Conservation (phyloP, 2,888 invertebrate species). For the Leptopilina myrica region DNA sequence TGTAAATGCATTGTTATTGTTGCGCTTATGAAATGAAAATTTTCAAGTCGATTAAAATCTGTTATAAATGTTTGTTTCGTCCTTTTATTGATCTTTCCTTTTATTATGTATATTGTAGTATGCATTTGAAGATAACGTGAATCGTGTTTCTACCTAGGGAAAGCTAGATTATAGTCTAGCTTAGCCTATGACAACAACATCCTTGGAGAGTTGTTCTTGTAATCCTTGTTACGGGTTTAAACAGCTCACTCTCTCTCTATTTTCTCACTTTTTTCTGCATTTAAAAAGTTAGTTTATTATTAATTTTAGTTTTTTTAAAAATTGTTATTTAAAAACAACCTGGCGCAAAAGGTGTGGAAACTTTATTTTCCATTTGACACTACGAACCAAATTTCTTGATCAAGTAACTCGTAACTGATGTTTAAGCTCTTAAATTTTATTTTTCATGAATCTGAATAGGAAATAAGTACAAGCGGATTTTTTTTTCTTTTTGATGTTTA, state of each 20-base stretch:
- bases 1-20: neutral
- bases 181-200: neutral
- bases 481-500: neutral
- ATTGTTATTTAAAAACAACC: too few species aligned
- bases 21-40: neutral
- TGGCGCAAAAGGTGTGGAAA: too few species aligned
- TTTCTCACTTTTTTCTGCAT: neutral
- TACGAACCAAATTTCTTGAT: too few species aligned
- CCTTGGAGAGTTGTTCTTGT: neutral
- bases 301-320: too few species aligned
- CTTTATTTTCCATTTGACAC: too few species aligned
- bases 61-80: neutral
- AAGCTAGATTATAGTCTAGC: neutral
- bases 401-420: too few species aligned
- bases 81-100: slow-evolving; percentile 5
- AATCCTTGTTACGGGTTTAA: neutral
- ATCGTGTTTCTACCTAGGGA: neutral
- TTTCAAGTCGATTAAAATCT: neutral
- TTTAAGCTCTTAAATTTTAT: too few species aligned
- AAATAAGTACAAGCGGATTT: too few species aligned
- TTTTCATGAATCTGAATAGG: too few species aligned
- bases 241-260: neutral
- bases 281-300: neutral
- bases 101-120: neutral
- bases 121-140: neutral